A percentile compares a stretch with the other conserved stretches of the same genome.
Conservation (phyloP, 2,797 vertebrate species). For the Enteromius viviparus region DNA sequence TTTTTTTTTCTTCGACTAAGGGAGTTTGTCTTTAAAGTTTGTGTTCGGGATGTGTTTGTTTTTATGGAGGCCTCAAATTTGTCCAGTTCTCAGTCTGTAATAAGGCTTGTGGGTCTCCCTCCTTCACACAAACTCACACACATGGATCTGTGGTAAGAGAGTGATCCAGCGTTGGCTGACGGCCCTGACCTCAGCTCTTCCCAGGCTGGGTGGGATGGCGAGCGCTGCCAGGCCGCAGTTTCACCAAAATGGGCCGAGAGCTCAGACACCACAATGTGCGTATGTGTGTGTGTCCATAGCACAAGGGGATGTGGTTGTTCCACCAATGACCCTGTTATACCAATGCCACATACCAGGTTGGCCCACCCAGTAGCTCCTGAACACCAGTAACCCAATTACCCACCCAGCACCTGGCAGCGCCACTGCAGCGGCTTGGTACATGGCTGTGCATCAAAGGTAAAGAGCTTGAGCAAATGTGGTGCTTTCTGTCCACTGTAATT, state of each 20-base stretch:
- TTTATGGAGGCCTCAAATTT: conserved; percentile 73
- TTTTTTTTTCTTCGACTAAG: conserved; percentile 33
- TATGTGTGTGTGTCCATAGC: conserved; percentile 60
- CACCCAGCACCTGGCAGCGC: conserved; percentile 49
- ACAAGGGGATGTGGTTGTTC: conserved; percentile 71
- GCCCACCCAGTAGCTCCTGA: conserved; percentile 63
- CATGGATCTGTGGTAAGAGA: conserved; percentile 78
- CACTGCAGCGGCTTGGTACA: conserved; percentile 22
- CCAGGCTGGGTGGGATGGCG: conserved; percentile 82
- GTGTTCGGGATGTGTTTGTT: conserved; percentile 66
- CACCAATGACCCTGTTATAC: conserved; percentile 69
- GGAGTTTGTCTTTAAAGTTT: conserved; percentile 41
- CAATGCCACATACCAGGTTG: conserved; percentile 64
- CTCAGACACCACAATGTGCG: conserved; percentile 64
- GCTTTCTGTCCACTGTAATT: conserved; percentile 69
- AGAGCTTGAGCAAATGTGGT: conserved; percentile 61
- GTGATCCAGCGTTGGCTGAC: conserved; percentile 75
- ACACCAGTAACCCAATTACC: conserved; percentile 55
- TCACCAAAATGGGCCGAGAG: conserved; percentile 61
- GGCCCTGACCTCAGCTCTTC: conserved; percentile 80
- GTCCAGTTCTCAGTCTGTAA: conserved; percentile 77
- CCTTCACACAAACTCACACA: conserved; percentile 62
- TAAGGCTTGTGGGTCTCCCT: conserved; percentile 73
- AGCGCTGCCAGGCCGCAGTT: conserved; percentile 62
- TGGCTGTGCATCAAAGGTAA: conserved; percentile 51